Conservation (phyloP, 2,888 invertebrate genomes). For the Alloscopus bannaensis region DNA sequence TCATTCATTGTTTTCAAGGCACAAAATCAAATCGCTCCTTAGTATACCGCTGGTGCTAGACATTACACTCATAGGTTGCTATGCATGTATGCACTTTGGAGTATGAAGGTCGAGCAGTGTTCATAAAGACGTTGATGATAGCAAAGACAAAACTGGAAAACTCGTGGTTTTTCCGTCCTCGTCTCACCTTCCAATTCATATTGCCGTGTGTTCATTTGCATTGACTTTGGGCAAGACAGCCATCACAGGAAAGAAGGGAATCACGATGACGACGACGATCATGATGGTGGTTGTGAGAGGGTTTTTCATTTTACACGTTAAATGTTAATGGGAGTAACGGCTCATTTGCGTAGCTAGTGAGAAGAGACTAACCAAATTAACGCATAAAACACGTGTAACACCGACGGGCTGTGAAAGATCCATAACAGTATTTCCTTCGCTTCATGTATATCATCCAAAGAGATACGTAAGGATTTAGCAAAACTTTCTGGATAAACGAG, state of each 20-base stretch:
- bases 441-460: no score
- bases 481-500: not conserved
- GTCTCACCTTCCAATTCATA: not conserved
- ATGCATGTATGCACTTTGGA: no score
- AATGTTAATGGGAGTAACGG: slow-evolving; percentile 70
- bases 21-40: no score
- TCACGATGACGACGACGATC: no score
- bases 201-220: no score
- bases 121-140: not conserved
- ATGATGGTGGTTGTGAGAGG: not conserved
- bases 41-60: no score
- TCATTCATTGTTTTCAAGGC: slow-evolving; percentile 41
- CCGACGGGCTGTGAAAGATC: not conserved
- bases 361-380: slow-evolving; percentile 17
- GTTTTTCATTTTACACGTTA: slow-evolving; percentile 47
- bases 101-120: slow-evolving; percentile 7
- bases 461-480: no score
- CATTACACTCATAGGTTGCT: no score
- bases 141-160: slow-evolving; percentile 24
- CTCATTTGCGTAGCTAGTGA: slow-evolving; percentile 59
- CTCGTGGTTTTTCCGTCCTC: not conserved
- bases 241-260: not conserved
- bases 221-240: no score
- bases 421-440: no score
- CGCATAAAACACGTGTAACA: slow-evolving; percentile 19